Evolutionary conservation across 2,113 vertebrate species (phyloP), one percentile per base, ranked within the genome.

Genomic region (Lamprologus speciosus): DNA sequence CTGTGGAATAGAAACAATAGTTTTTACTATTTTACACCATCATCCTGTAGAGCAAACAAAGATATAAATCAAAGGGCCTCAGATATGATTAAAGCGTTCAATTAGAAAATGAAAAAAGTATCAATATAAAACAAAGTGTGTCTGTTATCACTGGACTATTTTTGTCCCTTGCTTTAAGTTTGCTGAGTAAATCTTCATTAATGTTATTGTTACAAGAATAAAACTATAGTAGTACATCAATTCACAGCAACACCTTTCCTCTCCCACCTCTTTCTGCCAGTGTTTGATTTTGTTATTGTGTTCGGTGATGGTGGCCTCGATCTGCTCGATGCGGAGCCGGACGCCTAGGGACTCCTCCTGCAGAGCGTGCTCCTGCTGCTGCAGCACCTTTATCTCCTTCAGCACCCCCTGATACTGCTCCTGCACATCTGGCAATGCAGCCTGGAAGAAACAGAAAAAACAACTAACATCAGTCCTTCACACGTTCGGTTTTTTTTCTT

Each of bases 211-310:
- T 17, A n/a, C n/a, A 54, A 79, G 16, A 58, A 47, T 81, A 14
- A 86, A 65, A 31, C 10, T 23, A 9, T 23, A n/a, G 26, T 50
- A 28, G 73, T 13, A 31, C 9, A 42, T 28, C 14, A 81, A 40
- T 8, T 35, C 21, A 57, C 35, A 26, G 14, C n/a, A 28, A 13
- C 5, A 1, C 19, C 2, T 11, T 2, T 16, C 17, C 10, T 8
- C n/a, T 68, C 95, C 58, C 91, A 98, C 99, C 98, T 99, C 98
- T 93, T 97, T 99, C 50, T 98, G 97, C 98, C 98, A 99, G 85
- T 99, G 96, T 93, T 98, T 98, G 58, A 99, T 94, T 94, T 99
- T 99, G 53, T 95, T 96, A 89, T 97, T 97, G 92, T 98, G 97
- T 80, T 98, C 96, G 1, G 95, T 84, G 93, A 98, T 96, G 82